A percentile compares a stretch with the other conserved stretches of the same genome.
Conservation (phyloP, 2,888 invertebrate species). For the Drosophila koepferae region DNA sequence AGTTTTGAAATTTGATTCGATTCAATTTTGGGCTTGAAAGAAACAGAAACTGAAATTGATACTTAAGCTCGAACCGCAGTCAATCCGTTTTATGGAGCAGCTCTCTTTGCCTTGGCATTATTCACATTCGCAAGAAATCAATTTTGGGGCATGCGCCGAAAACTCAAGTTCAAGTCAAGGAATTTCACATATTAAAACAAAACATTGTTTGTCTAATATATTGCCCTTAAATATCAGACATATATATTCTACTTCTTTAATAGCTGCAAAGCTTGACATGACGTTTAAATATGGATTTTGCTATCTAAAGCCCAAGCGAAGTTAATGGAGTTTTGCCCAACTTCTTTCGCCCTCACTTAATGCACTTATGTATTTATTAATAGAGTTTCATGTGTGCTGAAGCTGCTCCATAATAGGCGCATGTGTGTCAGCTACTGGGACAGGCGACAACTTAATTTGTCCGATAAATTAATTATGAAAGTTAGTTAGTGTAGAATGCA, state of each 20-base stretch:
- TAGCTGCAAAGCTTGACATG: too few species aligned
- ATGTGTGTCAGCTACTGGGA: slow-evolving; percentile 13
- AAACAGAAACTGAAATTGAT: slow-evolving; percentile 5
- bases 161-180: background rate
- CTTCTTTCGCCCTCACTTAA: slow-evolving; percentile 1
- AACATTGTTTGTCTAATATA: background rate
- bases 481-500: slow-evolving; percentile 18
- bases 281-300: background rate
- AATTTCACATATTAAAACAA: background rate
- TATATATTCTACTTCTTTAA: too few species aligned
- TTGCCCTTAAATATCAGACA: too few species aligned
- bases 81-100: slow-evolving; percentile 7
- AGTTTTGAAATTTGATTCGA: background rate
- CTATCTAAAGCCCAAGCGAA: background rate
- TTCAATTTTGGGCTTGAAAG: background rate
- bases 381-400: background rate
- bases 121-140: slow-evolving; percentile 25
- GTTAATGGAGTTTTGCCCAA: background rate
- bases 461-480: slow-evolving; percentile 28
- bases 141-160: background rate
- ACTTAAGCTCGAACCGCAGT: slow-evolving; percentile 2
- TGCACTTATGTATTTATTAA: background rate
- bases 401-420: background rate
- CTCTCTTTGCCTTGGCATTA: slow-evolving; percentile 54
- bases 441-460: slow-evolving; percentile 11